Conservation (phyloP, 2,888 invertebrate genomes). For the Ophion costatus region DNA sequence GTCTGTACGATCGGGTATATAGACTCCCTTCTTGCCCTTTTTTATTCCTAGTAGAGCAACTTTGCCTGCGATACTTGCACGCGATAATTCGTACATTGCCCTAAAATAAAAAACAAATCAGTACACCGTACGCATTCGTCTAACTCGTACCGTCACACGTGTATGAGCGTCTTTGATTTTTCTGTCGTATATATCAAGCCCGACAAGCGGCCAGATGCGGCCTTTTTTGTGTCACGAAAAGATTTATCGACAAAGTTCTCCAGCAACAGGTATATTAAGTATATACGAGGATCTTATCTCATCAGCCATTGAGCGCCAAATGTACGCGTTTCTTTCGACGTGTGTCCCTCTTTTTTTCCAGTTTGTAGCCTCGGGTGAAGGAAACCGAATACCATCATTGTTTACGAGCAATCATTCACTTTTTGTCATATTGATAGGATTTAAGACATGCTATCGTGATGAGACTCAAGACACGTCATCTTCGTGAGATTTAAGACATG, state of each 20-base stretch:
- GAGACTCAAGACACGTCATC: too few relatives aligned
- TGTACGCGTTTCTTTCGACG: slow-evolving; percentile 1
- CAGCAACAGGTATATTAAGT: slow-evolving; percentile 42
- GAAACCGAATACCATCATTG: not conserved
- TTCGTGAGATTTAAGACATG: too few relatives aligned
- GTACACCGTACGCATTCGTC: slow-evolving; percentile 31
- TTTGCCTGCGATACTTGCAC: slow-evolving; percentile 49
- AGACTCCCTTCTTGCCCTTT: slow-evolving; percentile 16
- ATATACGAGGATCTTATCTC: slow-evolving; percentile 18
- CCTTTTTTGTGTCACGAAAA: slow-evolving; percentile 6
- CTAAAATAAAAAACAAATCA: slow-evolving; percentile 59
- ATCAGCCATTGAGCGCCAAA: slow-evolving; percentile 3
- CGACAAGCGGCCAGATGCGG: slow-evolving; percentile 19
- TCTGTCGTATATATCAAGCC: not conserved
- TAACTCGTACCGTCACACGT: not conserved
- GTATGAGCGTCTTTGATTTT: slow-evolving; percentile 50
- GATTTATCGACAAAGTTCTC: slow-evolving; percentile 25
- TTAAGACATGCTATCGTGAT: too few relatives aligned
- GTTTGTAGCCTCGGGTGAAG: not conserved
- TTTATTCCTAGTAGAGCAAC: not conserved
- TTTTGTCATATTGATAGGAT: too few relatives aligned
- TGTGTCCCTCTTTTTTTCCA: not conserved
- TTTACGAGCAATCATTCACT: not conserved
- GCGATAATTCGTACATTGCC: slow-evolving; percentile 50
- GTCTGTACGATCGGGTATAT: slow-evolving; percentile 44